These are phyloP conservation scores for Achlya flavicornis DNA, from an alignment of 2,888 invertebrate genomes.

Conservation along the genomic window DNA sequence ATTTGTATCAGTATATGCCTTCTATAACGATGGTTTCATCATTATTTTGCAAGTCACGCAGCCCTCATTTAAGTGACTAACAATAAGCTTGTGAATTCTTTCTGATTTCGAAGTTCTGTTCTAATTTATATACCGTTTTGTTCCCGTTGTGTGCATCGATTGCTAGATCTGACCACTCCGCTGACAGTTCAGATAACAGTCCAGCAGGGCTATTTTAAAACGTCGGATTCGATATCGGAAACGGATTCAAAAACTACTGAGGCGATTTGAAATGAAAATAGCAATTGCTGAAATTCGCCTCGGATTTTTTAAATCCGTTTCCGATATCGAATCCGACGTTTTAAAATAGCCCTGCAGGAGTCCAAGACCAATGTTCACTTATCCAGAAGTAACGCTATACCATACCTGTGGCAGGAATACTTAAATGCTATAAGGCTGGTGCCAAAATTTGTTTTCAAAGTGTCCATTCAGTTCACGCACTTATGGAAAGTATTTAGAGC, in stretches of 20 bases:
- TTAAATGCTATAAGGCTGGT: not conserved
- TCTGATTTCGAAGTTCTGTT: constrained; percentile 1
- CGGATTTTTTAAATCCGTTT: too few relatives aligned
- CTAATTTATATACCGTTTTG: not conserved
- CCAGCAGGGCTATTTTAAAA: too few relatives aligned
- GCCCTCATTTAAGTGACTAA: not conserved
- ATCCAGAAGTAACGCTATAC: not conserved
- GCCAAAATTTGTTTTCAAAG: not conserved
- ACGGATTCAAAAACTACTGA: too few relatives aligned
- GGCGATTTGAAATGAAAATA: too few relatives aligned
- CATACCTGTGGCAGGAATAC: not conserved
- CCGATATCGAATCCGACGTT: too few relatives aligned
- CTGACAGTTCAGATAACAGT: not conserved
- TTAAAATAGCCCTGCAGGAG: too few relatives aligned
- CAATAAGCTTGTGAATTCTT: not conserved
- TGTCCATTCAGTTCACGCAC: not conserved
- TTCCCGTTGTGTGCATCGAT: not conserved
- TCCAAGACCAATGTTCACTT: not conserved
- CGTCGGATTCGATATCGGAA: too few relatives aligned
- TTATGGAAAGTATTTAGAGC: not conserved
- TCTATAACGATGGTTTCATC: not conserved
- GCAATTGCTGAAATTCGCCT: too few relatives aligned
- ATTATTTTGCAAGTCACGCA: not conserved
- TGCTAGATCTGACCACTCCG: not conserved
- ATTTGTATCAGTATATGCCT: not conserved